Conservation (phyloP, 2,888 invertebrate species). For the Mallateleia sp. region DNA sequence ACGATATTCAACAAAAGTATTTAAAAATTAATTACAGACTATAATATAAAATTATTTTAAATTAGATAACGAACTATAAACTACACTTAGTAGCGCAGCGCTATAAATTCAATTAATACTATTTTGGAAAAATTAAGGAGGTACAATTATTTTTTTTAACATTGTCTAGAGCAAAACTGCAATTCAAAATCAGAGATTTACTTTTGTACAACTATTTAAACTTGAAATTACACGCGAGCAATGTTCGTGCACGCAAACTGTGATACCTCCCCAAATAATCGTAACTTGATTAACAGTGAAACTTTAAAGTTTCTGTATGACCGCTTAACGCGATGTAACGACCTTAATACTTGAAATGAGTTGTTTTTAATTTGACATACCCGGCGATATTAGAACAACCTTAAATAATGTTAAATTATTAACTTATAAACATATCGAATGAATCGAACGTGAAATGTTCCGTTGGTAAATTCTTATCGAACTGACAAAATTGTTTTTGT, state of each 20-base stretch:
- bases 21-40: slow-evolving; percentile 10
- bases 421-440: no score
- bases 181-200: no score
- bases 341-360: slow-evolving; percentile 50
- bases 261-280: background rate
- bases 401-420: slow-evolving; percentile 52
- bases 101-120: slow-evolving; percentile 40
- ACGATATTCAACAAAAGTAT: slow-evolving; percentile 15
- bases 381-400: slow-evolving; percentile 29
- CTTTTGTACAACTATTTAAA: background rate
- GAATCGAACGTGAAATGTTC: no score
- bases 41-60: slow-evolving; percentile 31
- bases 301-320: background rate
- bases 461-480: slow-evolving; percentile 6
- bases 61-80: slow-evolving; percentile 48
- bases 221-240: no score
- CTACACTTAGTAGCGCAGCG: slow-evolving; percentile 46
- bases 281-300: slow-evolving; percentile 11
- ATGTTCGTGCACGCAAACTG: no score
- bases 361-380: slow-evolving; percentile 68
- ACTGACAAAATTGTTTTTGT: slow-evolving; percentile 23
- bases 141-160: background rate
- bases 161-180: no score
- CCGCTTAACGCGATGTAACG: background rate
- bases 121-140: slow-evolving; percentile 36